Evolutionary conservation across 2,113 vertebrate genomes (phyloP).

Genomic region (Bubo bubo): DNA sequence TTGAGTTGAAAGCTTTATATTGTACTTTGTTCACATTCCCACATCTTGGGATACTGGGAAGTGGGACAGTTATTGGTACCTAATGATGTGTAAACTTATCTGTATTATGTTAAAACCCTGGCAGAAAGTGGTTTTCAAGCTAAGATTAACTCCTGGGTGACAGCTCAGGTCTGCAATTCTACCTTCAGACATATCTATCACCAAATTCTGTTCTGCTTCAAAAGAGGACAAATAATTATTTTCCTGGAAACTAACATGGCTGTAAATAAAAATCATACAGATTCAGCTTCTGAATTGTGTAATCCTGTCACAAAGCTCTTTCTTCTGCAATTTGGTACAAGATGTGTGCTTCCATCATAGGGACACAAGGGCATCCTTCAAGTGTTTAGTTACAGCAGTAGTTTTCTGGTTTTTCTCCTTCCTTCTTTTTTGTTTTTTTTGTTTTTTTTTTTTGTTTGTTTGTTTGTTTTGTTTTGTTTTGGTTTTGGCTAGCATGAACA

Average conservation of each 20-base stretch:
- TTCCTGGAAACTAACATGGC: neutral
- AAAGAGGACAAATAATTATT: neutral
- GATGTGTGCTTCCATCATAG: neutral
- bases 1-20: neutral
- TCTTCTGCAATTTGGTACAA: neutral
- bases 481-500: neutral
- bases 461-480: neutral
- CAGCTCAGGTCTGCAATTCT: neutral
- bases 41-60: neutral
- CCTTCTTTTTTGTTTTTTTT: no score
- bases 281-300: neutral
- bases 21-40: neutral
- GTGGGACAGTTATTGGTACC: neutral
- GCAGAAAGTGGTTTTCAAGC: neutral
- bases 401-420: neutral
- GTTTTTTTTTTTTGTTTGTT: neutral
- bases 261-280: neutral
- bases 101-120: neutral
- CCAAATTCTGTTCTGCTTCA: neutral
- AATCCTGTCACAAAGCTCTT: neutral
- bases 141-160: neutral
- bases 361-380: neutral
- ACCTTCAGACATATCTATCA: neutral
- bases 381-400: neutral
- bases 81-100: neutral